Evolutionary conservation across 2,113 vertebrate species (phyloP).

Genomic region (Sinosuthora webbiana): DNA sequence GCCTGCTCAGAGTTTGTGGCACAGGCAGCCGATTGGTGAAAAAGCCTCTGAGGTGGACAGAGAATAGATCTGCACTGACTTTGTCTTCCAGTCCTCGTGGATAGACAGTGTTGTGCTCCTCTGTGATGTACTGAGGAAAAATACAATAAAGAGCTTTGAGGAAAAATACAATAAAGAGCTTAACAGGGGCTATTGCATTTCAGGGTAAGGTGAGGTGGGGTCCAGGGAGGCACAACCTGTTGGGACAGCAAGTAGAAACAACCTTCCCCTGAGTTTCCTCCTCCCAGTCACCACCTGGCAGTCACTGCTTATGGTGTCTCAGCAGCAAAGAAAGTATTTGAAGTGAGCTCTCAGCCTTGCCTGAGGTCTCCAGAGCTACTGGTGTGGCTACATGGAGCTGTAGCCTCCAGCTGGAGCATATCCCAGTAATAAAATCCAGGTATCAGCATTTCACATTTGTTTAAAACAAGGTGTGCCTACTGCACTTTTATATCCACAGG

Average conservation of each 20-base stretch:
- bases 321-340: background rate
- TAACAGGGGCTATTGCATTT: background rate
- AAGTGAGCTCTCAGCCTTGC: background rate
- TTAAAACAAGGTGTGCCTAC: background rate
- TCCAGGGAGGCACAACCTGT: background rate
- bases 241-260: background rate
- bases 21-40: background rate
- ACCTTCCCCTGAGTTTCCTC: background rate
- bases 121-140: background rate
- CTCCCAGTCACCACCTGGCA: background rate
- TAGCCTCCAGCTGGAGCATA: background rate
- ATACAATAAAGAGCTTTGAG: background rate
- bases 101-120: background rate
- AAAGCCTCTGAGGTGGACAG: background rate
- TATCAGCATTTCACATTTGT: background rate
- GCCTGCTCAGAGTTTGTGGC: background rate
- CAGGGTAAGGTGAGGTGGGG: background rate
- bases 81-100: background rate
- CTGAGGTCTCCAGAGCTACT: background rate
- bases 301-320: fast-evolving
- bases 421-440: background rate
- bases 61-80: background rate
- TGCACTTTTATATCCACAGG: background rate
- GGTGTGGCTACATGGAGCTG: background rate
- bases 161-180: background rate